Evolutionary conservation across 2,888 invertebrate species (phyloP).

Genomic region (Spilarctia lutea): DNA sequence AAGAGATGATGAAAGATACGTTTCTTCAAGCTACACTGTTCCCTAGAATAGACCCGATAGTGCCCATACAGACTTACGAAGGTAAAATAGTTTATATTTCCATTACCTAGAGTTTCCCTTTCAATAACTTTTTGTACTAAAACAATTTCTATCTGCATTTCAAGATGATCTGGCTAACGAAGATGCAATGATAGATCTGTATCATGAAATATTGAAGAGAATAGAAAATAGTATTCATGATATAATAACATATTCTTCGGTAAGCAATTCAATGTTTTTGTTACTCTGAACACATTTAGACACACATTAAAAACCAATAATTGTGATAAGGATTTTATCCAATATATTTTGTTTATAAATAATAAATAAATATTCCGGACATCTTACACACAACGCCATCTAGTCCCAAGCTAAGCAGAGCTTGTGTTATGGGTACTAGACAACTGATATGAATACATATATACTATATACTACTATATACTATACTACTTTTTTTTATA

Average conservation of each 20-base stretch:
- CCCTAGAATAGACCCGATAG: constrained; percentile 87
- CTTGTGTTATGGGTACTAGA: too few relatives aligned
- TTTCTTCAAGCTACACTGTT: constrained; percentile 91
- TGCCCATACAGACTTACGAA: constrained; percentile 77
- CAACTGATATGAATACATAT: too few relatives aligned
- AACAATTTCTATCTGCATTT: constrained; percentile 25
- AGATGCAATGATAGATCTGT: constrained; percentile 86
- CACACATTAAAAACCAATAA: background rate
- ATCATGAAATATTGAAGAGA: constrained; percentile 84
- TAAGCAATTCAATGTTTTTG: constrained; percentile 48
- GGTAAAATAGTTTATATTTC: constrained; percentile 54
- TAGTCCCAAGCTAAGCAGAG: too few relatives aligned
- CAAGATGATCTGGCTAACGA: constrained; percentile 87
- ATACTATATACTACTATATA: too few relatives aligned
- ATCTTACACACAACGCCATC: too few relatives aligned
- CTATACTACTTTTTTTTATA: too few relatives aligned
- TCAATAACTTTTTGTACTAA: background rate
- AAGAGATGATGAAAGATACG: constrained; percentile 91
- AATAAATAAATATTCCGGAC: too few relatives aligned
- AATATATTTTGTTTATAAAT: too few relatives aligned
- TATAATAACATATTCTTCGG: constrained; percentile 72
- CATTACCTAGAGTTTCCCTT: background rate
- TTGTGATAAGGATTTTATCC: background rate
- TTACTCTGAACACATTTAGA: background rate
- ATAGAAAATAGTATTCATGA: constrained; percentile 79